Conservation (phyloP, 1,140 invertebrate genomes). For the Drosophila nebulosa region DNA sequence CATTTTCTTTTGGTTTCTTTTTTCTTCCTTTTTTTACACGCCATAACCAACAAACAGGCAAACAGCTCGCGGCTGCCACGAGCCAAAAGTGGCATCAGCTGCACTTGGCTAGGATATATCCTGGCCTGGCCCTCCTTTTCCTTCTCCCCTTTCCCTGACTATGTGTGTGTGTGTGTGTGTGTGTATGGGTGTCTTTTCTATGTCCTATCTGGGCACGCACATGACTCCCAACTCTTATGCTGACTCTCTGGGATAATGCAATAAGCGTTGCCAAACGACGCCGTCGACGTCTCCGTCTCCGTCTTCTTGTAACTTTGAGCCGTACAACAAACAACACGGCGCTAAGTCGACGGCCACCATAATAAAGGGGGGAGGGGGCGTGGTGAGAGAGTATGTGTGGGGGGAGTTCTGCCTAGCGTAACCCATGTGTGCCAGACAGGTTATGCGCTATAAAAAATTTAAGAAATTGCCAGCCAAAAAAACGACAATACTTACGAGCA, state of each 20-base stretch:
- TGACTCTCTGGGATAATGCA: constrained; percentile 63
- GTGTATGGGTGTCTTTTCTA: not conserved
- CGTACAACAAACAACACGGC: constrained; percentile 50
- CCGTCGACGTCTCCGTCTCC: constrained; percentile 36
- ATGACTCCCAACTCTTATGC: constrained; percentile 6
- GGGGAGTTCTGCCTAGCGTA: constrained; percentile 11
- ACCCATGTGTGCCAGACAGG: constrained; percentile 71
- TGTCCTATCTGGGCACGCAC: constrained; percentile 44
- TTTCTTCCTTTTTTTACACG: constrained; percentile 27
- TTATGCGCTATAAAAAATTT: constrained; percentile 78
- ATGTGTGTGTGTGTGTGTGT: not conserved
- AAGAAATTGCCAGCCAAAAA: constrained; percentile 72
- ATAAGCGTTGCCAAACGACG: constrained; percentile 71
- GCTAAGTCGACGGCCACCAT: constrained; percentile 40
- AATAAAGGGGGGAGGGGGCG: not conserved
- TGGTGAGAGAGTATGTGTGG: not conserved
- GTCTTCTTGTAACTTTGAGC: constrained; percentile 53
- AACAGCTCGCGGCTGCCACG: constrained; percentile 69
- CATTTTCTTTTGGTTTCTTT: constrained; percentile 32
- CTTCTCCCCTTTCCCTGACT: not conserved
- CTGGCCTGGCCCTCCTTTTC: constrained; percentile 10
- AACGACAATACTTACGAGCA: constrained; percentile 75
- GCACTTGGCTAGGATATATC: constrained; percentile 74
- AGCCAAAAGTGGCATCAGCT: constrained; percentile 76
- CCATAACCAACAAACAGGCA: constrained; percentile 58